Evolutionary conservation across 2,113 vertebrate species (phyloP).

Genomic region (Oryzias celebensis): DNA sequence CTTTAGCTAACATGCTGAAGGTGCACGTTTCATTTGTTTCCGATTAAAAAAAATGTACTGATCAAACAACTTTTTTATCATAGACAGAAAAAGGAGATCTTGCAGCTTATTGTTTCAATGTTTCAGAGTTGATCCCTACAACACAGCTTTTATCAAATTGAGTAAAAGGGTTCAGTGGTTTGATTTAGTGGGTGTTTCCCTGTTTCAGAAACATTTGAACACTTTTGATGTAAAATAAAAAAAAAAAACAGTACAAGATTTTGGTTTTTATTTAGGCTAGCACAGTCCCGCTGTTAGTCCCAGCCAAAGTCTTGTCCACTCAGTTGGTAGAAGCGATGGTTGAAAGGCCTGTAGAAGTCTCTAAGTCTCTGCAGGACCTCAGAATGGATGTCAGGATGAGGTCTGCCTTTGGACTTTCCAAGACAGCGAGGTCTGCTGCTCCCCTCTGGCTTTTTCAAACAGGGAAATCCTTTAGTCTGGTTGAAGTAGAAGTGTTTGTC

Average conservation of each 20-base stretch:
- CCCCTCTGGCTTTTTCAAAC: conserved; percentile 90
- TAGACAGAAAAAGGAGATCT: too few relatives aligned
- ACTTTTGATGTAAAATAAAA: neutral
- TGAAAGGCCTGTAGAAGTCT: conserved; percentile 92
- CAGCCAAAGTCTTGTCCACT: conserved; percentile 93
- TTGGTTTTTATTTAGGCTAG: neutral
- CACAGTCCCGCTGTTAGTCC: conserved; percentile 76
- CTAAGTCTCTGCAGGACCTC: conserved; percentile 83
- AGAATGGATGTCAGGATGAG: conserved; percentile 83
- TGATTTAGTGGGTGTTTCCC: too few relatives aligned
- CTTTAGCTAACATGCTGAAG: too few relatives aligned
- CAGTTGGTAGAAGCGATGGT: conserved; percentile 94
- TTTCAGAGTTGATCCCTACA: too few relatives aligned
- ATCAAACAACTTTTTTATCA: too few relatives aligned
- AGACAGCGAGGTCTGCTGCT: conserved; percentile 86
- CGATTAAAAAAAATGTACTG: too few relatives aligned
- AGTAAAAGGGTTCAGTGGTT: too few relatives aligned
- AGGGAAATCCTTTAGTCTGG: conserved; percentile 94
- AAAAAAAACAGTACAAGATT: neutral
- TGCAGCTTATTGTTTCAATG: too few relatives aligned
- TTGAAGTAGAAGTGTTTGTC: conserved; percentile 97
- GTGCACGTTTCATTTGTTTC: too few relatives aligned
- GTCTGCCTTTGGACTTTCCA: conserved; percentile 92
- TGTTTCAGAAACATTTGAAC: neutral
- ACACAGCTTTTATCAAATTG: too few relatives aligned